Conservation (phyloP, 1,140 invertebrate genomes). For the Ooceraea biroi region DNA sequence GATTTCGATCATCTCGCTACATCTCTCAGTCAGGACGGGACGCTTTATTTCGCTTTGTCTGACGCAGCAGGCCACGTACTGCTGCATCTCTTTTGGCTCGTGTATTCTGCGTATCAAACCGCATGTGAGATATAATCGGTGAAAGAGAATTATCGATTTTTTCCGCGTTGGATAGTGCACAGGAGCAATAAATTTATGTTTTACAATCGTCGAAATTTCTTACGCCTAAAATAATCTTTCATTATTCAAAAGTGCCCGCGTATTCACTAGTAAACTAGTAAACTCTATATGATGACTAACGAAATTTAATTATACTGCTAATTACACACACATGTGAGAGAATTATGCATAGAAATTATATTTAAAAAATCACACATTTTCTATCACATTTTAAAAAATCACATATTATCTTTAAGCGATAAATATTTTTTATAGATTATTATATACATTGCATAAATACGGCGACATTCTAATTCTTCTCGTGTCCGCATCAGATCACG, state of each 20-base stretch:
- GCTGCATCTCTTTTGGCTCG: conserved; percentile 49
- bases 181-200: conserved; percentile 44
- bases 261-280: too few species aligned
- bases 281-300: too few species aligned
- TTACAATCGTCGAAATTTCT: conserved; percentile 16
- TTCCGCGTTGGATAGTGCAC: conserved; percentile 9
- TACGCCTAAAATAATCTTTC: conserved; percentile 19
- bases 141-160: conserved; percentile 65
- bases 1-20: conserved; percentile 69
- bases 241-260: neutral
- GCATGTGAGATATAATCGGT: conserved; percentile 67
- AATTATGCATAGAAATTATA: too few species aligned
- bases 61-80: conserved; percentile 45
- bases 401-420: neutral
- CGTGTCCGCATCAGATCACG: neutral
- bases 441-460: neutral
- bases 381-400: too few species aligned
- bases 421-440: neutral
- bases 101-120: conserved; percentile 54
- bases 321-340: too few species aligned
- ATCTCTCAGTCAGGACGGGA: conserved; percentile 64
- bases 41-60: conserved; percentile 77
- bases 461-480: conserved; percentile 12
- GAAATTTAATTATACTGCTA: too few species aligned
- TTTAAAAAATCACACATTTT: too few species aligned